A percentile compares a stretch with the other conserved stretches of the same genome.
These are phyloP conservation scores for Callipepla squamata DNA, from an alignment of 2,113 vertebrate species.

Conservation along the genomic window DNA sequence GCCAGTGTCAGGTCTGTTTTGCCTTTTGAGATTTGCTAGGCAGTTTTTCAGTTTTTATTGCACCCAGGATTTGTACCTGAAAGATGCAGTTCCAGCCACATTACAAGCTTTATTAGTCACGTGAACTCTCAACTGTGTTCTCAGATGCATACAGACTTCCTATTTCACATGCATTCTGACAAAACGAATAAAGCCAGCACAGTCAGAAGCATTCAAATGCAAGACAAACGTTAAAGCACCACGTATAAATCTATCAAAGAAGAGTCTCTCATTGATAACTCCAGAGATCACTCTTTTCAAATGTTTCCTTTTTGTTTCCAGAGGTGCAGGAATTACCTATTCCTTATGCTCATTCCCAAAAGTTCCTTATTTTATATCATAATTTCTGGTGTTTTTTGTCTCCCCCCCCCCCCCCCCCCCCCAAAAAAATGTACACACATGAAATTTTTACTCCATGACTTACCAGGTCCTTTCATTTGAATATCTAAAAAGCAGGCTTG, in stretches of 20 bases:
- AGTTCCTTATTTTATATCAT: background rate
- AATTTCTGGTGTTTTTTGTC: background rate
- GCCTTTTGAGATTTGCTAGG: background rate
- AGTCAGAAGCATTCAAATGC: background rate
- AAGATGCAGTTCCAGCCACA: background rate
- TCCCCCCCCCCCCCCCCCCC: too few relatives aligned
- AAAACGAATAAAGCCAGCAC: background rate
- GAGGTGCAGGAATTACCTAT: background rate
- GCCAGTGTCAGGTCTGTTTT: slow-evolving; percentile 26
- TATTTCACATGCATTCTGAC: background rate
- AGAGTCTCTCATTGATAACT: background rate
- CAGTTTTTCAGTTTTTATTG: background rate
- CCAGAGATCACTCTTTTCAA: background rate
- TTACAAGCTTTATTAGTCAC: slow-evolving; percentile 27
- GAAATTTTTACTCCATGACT: background rate
- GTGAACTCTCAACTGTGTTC: background rate
- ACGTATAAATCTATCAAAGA: background rate
- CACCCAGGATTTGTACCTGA: background rate
- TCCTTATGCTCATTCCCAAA: background rate
- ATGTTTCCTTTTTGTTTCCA: background rate
- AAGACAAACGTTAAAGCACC: background rate
- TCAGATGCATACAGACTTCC: slow-evolving; percentile 12
- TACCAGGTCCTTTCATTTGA: background rate
- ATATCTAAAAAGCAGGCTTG: background rate
- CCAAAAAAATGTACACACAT: background rate